Evolutionary conservation across 2,797 vertebrate species (phyloP), one percentile per base, ranked within the genome.

Genomic region (Alca torda): DNA sequence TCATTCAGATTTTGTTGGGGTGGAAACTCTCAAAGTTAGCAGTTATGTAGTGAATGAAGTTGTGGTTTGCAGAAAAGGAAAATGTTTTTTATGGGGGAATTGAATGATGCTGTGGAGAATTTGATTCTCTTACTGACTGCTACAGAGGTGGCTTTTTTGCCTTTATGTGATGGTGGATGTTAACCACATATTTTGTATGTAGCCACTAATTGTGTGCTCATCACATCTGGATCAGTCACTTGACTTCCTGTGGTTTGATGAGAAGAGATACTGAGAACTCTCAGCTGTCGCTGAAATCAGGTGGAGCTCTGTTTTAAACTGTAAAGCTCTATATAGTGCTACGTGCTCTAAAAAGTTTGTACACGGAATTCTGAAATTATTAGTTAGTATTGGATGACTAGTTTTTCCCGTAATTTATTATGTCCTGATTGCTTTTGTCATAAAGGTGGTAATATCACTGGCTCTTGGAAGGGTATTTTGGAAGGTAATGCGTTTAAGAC

Each of bases 241-340:
- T 88, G 61, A 73, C 80, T 95, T 95, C 80, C 79, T 78, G 53
- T 86, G 65, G 80, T 88, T 95, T 86, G 82, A 78, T 91, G 33
- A 15, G 53, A 75, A 41, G 87, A 88, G 91, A 86, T 84, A 65
- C 7, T 33, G 79, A 94, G 64, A 85, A 57, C 43, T 93, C 69
- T 83, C 51, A 85, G 64, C 82, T 79, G 54, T 83, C 56, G 18
- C 31, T 26, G 48, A 70, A 61, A 48, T 83, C 19, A 74, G 17
- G 18, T 91, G n/a, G 75, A 74, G 33, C 39, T 57, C 20, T 79
- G 21, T 41, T 91, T 76, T 82, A 80, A 56, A 59, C 33, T 68
- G 15, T 68, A 46, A 75, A 74, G 37, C 24, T 81, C 28, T 35
- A 0, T 31, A 1, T n/a, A 65, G 19, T 65, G 37, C 37, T 53